Evolutionary conservation across 1,140 invertebrate species (phyloP), one percentile per base, ranked within the genome.

Genomic region (Trypoxylus dichotomus): DNA sequence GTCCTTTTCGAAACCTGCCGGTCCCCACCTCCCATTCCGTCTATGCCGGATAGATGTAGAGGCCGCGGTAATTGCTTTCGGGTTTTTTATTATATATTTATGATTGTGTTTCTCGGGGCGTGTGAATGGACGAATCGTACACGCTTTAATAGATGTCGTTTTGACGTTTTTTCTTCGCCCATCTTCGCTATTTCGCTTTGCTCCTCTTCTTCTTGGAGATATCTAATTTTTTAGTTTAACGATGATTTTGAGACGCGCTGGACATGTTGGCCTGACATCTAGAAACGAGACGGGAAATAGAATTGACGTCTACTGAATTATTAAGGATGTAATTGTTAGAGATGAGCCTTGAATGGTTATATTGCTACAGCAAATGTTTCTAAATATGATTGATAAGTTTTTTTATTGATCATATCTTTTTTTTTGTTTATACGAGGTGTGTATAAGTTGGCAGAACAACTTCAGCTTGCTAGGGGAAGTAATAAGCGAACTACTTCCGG

Each of bases 81-180:
- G 60, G 60, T 24, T 68, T 68, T n/a, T 68, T 68, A 68, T 68
- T 68, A 68, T 68, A 27, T 24, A 68, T 68, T 68, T 68, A 68
- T 24, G 60, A 68, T 68, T 68, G 60, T 29, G 60, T 27, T 29
- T 25, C 24, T 2, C 19, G 24, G 10, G 47, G 47, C 19, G 47
- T 19, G 47, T 54, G 15, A 54, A 54, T 54, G 47, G 19, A 15
- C 6, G 2, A n/a, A 54, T 37, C 5, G 19, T n/a, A 19, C 21
- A 10, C 1, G 11, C 10, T 63, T 21, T 63, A 63, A 63, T 63
- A 63, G 60, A 68, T 68, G 60, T 63, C 60, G 60, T 27, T 63
- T 19, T 29, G 24, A 15, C 21, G 60, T 25, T 68, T 25, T 27
- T n/a, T 25, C 13, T 63, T 63, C n/a, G 60, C 24, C 5, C 13